Conservation (phyloP, 2,888 invertebrate species). For the Iselma pallidipennis region DNA sequence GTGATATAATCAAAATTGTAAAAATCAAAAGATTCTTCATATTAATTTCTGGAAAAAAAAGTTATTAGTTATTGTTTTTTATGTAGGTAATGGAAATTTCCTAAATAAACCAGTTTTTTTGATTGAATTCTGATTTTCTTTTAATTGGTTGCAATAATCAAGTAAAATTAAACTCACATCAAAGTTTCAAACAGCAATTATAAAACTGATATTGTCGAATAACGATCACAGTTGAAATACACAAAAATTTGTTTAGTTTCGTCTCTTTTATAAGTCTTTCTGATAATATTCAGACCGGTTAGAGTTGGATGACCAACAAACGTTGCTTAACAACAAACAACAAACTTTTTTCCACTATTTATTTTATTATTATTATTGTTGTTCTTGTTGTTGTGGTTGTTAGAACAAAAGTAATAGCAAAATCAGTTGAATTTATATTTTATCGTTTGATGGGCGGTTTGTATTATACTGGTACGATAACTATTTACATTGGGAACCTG, state of each 20-base stretch:
- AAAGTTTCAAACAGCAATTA: neutral
- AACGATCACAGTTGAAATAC: neutral
- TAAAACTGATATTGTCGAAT: neutral
- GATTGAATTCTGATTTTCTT: too few species aligned
- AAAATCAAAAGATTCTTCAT: neutral
- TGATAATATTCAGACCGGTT: conserved; percentile 23
- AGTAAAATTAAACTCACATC: too few species aligned
- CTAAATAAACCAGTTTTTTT: neutral
- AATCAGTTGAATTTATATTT: too few species aligned
- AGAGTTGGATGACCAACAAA: conserved; percentile 21
- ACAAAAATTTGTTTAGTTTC: neutral
- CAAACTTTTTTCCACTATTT: neutral
- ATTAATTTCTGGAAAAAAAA: neutral
- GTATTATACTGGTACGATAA: too few species aligned
- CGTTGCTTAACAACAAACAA: conserved; percentile 6
- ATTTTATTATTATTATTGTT: neutral
- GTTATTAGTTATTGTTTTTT: neutral
- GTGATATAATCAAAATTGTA: neutral
- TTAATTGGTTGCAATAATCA: too few species aligned
- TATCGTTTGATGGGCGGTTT: too few species aligned
- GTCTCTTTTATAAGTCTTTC: neutral
- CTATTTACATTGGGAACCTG: too few species aligned
- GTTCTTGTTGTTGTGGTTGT: neutral
- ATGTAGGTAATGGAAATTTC: neutral
- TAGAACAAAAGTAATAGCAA: too few species aligned